phyloP scores from a whole-genome alignment of 2,113 vertebrate genomes.

The Phrynosoma blainvillii region DNA sequence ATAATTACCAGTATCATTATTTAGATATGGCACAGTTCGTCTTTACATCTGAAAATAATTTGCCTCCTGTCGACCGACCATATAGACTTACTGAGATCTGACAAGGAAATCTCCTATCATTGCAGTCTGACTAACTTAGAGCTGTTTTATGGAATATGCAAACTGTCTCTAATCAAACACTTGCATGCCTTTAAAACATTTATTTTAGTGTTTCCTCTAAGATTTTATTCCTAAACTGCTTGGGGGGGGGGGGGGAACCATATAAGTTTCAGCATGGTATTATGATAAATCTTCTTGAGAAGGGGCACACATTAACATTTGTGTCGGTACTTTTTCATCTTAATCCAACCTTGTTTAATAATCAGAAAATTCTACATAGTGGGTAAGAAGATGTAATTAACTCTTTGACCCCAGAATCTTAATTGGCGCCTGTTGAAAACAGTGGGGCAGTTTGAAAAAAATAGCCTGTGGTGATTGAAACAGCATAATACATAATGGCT shows the following conservation, averaged over 20 bases:
- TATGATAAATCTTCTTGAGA: constrained; percentile 80
- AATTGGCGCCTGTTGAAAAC: constrained; percentile 86
- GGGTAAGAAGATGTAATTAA: constrained; percentile 92
- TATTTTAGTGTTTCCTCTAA: constrained; percentile 72
- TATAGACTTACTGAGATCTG: constrained; percentile 63
- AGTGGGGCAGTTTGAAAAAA: constrained; percentile 79
- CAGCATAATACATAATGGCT: constrained; percentile 69
- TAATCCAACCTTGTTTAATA: constrained; percentile 84
- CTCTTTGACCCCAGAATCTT: constrained; percentile 85
- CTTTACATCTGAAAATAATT: constrained; percentile 63
- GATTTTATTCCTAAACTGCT: constrained; percentile 74
- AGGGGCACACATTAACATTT: constrained; percentile 81
- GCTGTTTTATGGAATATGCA: constrained; percentile 77
- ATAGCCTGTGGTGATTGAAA: constrained; percentile 79
- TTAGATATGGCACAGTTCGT: constrained; percentile 60
- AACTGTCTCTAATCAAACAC: constrained; percentile 70
- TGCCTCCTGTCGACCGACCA: constrained; percentile 56
- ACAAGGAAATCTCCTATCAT: constrained; percentile 77
- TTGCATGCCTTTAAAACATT: constrained; percentile 69
- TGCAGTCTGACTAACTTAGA: constrained; percentile 72
- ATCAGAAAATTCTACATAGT: constrained; percentile 85
- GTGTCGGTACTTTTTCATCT: constrained; percentile 80
- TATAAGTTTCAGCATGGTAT: constrained; percentile 78
- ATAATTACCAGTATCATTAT: constrained; percentile 72
- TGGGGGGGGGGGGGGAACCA: constrained; percentile 66